phyloP scores from a whole-genome alignment of 2,888 invertebrate species.

The Hypercompe scribonia region DNA sequence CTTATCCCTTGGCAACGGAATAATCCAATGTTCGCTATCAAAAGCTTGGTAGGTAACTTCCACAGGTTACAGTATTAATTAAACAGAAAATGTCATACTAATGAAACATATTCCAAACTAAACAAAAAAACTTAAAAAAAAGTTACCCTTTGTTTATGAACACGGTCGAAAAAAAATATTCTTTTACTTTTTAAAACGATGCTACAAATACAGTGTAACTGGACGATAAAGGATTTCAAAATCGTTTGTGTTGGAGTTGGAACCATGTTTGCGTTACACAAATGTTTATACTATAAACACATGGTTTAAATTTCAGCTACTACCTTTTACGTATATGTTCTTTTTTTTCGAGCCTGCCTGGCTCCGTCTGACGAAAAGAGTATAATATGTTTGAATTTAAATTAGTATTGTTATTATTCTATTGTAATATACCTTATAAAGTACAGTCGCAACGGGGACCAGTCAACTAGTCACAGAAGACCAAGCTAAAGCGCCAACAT shows the following conservation, averaged over 20 bases:
- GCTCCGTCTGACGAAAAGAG: too few relatives aligned
- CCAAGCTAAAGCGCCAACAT: too few relatives aligned
- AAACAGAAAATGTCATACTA: not conserved
- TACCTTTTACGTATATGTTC: too few relatives aligned
- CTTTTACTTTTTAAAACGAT: not conserved
- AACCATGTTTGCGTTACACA: not conserved
- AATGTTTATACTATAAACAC: not conserved
- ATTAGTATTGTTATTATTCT: too few relatives aligned
- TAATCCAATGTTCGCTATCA: not conserved
- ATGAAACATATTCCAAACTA: slow-evolving; percentile 1
- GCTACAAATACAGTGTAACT: not conserved
- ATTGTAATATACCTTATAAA: too few relatives aligned
- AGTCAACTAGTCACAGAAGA: too few relatives aligned
- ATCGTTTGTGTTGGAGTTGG: not conserved
- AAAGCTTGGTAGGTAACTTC: too few relatives aligned
- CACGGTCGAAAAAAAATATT: not conserved
- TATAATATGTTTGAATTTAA: too few relatives aligned
- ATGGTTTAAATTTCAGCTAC: too few relatives aligned
- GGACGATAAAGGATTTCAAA: not conserved
- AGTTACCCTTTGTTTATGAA: not conserved
- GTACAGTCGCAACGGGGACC: too few relatives aligned
- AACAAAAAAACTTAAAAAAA: not conserved
- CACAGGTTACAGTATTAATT: not conserved
- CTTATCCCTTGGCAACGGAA: not conserved
- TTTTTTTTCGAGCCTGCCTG: too few relatives aligned